A percentile compares a stretch with the other conserved stretches of the same genome.
Evolutionary conservation across 64 coral and sea anemone genomes (phyloP).

Genomic region (Stichodactyla helianthus): DNA sequence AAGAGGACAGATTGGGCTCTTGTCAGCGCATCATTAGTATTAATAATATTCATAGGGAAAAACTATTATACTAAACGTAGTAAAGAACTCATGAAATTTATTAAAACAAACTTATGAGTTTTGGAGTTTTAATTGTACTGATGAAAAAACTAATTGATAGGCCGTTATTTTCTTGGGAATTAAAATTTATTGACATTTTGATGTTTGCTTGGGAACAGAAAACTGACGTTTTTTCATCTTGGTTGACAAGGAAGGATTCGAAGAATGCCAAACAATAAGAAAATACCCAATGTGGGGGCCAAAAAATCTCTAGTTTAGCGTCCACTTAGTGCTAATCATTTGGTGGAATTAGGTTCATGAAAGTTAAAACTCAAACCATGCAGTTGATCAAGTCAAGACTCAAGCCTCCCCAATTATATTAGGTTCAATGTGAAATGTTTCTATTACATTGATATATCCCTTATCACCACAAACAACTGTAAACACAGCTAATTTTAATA

Average conservation of each 20-base stretch:
- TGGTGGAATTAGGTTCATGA: background rate
- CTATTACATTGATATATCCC: background rate
- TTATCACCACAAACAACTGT: background rate
- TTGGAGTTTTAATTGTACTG: conserved; percentile 1
- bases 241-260: background rate
- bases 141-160: background rate
- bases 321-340: background rate
- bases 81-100: background rate
- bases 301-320: background rate
- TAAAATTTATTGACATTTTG: background rate
- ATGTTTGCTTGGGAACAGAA: background rate
- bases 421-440: background rate
- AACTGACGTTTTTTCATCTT: background rate
- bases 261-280: background rate
- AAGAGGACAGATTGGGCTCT: background rate
- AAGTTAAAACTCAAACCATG: background rate
- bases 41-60: background rate
- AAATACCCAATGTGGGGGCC: background rate
- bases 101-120: conserved; percentile 14
- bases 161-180: background rate
- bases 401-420: background rate
- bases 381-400: background rate
- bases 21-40: background rate
- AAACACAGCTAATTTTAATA: conserved; percentile 5
- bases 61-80: background rate